Evolutionary conservation across 1,140 invertebrate genomes (phyloP).

Genomic region (Drosophila ambigua): DNA sequence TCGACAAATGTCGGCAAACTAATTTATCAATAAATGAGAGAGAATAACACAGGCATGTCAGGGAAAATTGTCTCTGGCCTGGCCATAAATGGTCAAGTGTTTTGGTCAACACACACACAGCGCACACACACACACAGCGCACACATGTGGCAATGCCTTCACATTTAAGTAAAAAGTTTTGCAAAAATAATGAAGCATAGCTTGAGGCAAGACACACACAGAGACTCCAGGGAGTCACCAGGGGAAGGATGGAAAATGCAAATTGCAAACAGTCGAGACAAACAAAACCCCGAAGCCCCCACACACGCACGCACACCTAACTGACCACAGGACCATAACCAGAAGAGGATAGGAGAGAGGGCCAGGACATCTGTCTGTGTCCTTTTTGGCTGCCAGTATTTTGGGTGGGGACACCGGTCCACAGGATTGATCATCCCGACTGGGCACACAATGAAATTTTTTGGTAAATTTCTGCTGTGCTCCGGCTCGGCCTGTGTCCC

Average conservation of each 20-base stretch:
- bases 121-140: neutral
- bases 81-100: slow-evolving; percentile 60
- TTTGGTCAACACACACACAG: slow-evolving; percentile 37
- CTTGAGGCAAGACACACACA: slow-evolving; percentile 47
- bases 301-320: slow-evolving; percentile 35
- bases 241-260: slow-evolving; percentile 30
- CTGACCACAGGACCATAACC: slow-evolving; percentile 61
- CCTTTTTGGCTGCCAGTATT: no score
- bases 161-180: slow-evolving; percentile 67
- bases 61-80: slow-evolving; percentile 47
- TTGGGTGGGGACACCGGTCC: no score
- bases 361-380: slow-evolving; percentile 32
- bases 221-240: slow-evolving; percentile 10
- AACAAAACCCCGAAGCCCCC: slow-evolving; percentile 57
- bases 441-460: slow-evolving; percentile 56
- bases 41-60: slow-evolving; percentile 10
- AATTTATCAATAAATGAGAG: slow-evolving; percentile 75
- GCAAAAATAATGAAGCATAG: slow-evolving; percentile 78
- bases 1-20: slow-evolving; percentile 75
- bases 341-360: neutral
- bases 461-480: slow-evolving; percentile 49
- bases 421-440: slow-evolving; percentile 27
- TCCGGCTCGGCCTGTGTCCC: slow-evolving; percentile 18
- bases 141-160: slow-evolving; percentile 3
- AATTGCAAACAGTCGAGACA: slow-evolving; percentile 68